These are phyloP conservation scores for Protaetia brevitarsis DNA, from an alignment of 1,140 invertebrate genomes.

Conservation along the genomic window DNA sequence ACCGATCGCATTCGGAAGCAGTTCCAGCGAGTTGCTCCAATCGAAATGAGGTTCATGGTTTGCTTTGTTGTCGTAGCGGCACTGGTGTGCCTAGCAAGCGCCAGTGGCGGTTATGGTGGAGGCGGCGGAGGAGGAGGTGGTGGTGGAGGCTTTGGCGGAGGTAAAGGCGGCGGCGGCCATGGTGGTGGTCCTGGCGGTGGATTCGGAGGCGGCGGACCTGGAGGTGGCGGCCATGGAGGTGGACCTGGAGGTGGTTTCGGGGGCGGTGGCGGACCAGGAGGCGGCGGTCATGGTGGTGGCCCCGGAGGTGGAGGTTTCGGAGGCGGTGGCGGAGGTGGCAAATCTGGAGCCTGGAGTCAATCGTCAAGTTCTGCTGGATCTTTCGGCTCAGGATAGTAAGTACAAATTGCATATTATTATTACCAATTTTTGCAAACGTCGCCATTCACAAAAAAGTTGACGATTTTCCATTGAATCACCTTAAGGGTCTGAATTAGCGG, in stretches of 20 bases:
- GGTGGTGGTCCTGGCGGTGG: background rate
- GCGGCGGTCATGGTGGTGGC: background rate
- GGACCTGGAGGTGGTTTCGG: background rate
- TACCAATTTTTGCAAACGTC: no score
- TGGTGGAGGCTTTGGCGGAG: background rate
- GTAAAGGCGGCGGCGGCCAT: background rate
- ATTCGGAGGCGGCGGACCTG: background rate
- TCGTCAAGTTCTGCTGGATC: constrained; percentile 20
- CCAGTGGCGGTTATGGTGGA: constrained; percentile 1
- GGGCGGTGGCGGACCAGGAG: background rate
- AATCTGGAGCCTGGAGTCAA: constrained; percentile 22
- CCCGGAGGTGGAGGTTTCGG: background rate
- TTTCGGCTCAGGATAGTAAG: constrained; percentile 15
- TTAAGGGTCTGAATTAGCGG: no score
- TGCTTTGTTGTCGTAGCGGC: background rate
- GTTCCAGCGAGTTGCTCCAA: background rate
- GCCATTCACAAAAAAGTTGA: no score
- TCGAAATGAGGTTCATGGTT: background rate
- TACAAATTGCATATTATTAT: background rate
- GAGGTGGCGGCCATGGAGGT: background rate
- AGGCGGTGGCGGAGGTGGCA: constrained; percentile 9
- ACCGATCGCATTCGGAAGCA: background rate
- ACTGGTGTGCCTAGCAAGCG: background rate
- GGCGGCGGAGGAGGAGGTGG: background rate
- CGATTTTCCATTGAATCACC: no score